phyloP scores from a whole-genome alignment of 2,113 vertebrate genomes.

The Mola mola region DNA sequence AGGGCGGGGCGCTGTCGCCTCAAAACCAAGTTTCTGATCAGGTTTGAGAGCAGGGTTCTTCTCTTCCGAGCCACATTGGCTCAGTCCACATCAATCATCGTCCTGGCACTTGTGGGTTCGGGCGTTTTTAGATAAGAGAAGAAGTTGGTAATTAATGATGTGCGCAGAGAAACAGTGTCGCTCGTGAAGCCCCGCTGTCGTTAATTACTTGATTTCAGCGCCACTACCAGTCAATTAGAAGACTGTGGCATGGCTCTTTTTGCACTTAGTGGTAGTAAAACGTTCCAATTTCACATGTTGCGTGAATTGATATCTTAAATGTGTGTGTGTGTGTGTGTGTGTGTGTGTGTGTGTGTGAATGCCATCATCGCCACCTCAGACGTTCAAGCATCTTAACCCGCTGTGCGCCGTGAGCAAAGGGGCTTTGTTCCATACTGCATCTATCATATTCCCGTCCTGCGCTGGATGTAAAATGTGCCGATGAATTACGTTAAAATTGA shows the following conservation, averaged over 20 bases:
- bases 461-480: background rate
- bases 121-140: conserved; percentile 17
- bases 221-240: conserved; percentile 19
- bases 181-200: background rate
- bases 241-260: conserved; percentile 8
- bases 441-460: background rate
- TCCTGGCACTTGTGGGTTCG: background rate
- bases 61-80: conserved; percentile 43
- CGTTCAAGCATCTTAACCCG: conserved; percentile 47
- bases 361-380: conserved; percentile 18
- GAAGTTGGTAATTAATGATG: conserved; percentile 45
- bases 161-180: background rate
- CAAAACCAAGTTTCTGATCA: conserved; percentile 77
- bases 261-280: background rate
- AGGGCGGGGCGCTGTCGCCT: conserved; percentile 76
- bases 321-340: no score
- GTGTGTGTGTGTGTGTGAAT: conserved; percentile 16
- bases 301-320: no score
- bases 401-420: conserved; percentile 21
- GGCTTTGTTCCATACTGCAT: conserved; percentile 48
- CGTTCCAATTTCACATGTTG: conserved; percentile 19
- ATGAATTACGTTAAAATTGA: conserved; percentile 1
- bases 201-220: conserved; percentile 36
- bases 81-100: conserved; percentile 32
- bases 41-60: conserved; percentile 44